These are phyloP conservation scores for Scaptomyza cyrtandrae DNA, from an alignment of 2,888 invertebrate species.

Conservation along the genomic window DNA sequence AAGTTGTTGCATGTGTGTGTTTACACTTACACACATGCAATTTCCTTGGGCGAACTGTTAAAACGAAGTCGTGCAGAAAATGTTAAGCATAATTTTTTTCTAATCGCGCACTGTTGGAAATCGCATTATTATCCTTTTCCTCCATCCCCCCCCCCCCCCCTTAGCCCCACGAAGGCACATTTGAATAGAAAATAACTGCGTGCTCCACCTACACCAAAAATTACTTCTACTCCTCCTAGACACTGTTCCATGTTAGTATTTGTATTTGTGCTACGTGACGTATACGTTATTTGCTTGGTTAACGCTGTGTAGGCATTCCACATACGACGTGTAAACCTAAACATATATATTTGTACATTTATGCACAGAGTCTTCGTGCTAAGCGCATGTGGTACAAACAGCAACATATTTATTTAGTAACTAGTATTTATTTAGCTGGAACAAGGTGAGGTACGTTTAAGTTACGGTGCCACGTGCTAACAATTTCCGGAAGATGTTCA, in stretches of 20 bases:
- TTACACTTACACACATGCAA: constrained; percentile 38
- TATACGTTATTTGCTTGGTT: constrained; percentile 70
- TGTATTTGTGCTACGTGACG: constrained; percentile 77
- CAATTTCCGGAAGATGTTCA: neutral
- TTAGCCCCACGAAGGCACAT: neutral
- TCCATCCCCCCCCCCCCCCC: too few relatives aligned
- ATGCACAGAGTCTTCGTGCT: constrained; percentile 37
- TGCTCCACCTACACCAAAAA: constrained; percentile 1
- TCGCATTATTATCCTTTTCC: constrained; percentile 50
- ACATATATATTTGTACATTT: constrained; percentile 23
- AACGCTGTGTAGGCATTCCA: constrained; percentile 43
- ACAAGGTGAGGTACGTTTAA: neutral
- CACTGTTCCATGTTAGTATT: constrained; percentile 42
- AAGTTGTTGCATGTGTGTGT: constrained; percentile 46
- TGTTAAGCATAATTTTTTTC: constrained; percentile 77
- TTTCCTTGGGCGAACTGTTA: constrained; percentile 41
- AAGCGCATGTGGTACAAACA: constrained; percentile 38
- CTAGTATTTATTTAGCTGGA: constrained; percentile 46
- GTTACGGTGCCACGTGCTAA: neutral
- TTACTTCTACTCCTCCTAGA: neutral
- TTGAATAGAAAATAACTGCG: constrained; percentile 37
- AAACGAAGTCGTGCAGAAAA: constrained; percentile 78
- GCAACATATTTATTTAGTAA: constrained; percentile 50
- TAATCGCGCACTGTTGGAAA: constrained; percentile 66
- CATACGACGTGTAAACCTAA: constrained; percentile 55